Evolutionary conservation across 2,113 vertebrate species (phyloP).

Genomic region (Xiphias gladius): DNA sequence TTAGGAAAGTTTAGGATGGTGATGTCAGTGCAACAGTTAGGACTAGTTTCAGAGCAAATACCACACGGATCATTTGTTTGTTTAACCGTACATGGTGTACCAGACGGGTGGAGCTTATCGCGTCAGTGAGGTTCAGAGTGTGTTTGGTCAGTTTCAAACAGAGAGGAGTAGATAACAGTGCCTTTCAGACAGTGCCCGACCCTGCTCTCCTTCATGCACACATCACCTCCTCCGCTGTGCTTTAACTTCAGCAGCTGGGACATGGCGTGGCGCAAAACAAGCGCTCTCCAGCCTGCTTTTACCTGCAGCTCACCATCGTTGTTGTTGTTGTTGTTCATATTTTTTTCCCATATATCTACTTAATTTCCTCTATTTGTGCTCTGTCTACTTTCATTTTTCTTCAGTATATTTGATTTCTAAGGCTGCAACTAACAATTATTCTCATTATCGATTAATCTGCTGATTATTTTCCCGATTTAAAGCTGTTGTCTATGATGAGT

Average conservation of each 20-base stretch:
- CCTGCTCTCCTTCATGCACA: neutral
- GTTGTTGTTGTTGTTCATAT: neutral
- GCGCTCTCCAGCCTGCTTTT: neutral
- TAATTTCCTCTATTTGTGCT: neutral
- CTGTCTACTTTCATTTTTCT: too few species aligned
- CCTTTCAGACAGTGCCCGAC: neutral
- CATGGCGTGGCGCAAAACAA: neutral
- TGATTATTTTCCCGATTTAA: too few species aligned
- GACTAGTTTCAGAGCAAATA: too few species aligned
- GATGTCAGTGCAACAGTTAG: too few species aligned
- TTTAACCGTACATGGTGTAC: neutral
- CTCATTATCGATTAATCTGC: too few species aligned
- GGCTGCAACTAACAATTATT: too few species aligned
- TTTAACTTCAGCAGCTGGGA: neutral
- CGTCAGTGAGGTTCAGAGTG: neutral
- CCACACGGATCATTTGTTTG: conserved; percentile 3
- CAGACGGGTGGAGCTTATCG: conserved; percentile 39
- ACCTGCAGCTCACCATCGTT: neutral
- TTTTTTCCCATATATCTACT: too few species aligned
- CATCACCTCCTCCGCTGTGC: neutral
- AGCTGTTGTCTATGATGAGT: too few species aligned
- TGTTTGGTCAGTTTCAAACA: neutral
- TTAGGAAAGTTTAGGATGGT: neutral
- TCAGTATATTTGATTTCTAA: too few species aligned
- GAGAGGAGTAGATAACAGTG: neutral